Evolutionary conservation across 2,797 vertebrate species (phyloP).

Genomic region (Tympanoctomys barrerae): DNA sequence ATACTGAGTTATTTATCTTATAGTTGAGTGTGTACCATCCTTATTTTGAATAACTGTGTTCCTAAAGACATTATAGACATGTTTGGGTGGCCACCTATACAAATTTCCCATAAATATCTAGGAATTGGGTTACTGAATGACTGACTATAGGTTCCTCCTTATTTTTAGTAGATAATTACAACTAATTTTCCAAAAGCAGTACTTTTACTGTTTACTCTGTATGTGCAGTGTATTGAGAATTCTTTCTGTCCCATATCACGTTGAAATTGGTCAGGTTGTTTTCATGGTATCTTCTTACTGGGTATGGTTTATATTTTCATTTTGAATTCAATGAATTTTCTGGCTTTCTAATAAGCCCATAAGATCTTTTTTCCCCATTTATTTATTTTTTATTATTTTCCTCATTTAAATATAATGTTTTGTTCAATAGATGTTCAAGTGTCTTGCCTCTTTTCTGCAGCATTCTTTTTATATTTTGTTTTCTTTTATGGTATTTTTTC

Average conservation of each 20-base stretch:
- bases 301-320: background rate
- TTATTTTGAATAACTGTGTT: background rate
- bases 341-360: background rate
- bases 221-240: background rate
- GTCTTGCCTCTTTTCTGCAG: background rate
- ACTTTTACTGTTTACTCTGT: background rate
- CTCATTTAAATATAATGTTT: background rate
- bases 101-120: background rate
- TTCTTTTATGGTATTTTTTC: background rate
- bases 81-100: background rate
- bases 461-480: background rate
- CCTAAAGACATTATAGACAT: background rate
- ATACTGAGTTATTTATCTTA: background rate
- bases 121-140: background rate
- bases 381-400: background rate
- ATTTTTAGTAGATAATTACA: background rate
- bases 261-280: conserved; percentile 14
- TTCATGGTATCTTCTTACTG: background rate
- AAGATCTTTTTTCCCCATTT: background rate
- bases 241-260: background rate
- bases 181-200: background rate
- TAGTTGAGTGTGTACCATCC: background rate
- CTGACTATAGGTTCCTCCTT: background rate
- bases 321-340: background rate
- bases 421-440: background rate